phyloP scores from a whole-genome alignment of 2,797 vertebrate species.

The Lycodopsis pacificus region DNA sequence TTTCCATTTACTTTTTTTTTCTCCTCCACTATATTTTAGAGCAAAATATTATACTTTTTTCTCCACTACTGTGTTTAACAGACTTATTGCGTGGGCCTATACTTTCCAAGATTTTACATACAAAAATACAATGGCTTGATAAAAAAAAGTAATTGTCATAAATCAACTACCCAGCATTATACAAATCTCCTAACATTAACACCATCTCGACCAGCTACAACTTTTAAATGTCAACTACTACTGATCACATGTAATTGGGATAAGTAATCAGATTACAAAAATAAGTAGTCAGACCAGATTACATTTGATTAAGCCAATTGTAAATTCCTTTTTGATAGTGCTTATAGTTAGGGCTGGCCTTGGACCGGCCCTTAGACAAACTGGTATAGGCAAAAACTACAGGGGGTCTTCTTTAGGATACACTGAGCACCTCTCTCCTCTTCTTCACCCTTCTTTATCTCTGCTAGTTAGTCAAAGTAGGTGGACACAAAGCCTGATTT shows the following conservation, averaged over 20 bases:
- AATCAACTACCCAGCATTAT: no score
- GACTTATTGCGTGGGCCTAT: neutral
- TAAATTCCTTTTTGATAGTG: neutral
- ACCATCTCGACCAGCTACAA: neutral
- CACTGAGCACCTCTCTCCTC: no score
- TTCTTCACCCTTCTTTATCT: no score
- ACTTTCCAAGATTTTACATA: neutral
- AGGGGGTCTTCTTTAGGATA: no score
- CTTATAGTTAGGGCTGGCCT: no score
- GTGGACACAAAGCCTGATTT: no score
- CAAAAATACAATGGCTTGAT: neutral
- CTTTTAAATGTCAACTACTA: neutral
- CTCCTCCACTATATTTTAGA: neutral
- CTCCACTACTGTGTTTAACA: neutral
- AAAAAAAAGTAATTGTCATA: neutral
- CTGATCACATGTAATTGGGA: neutral
- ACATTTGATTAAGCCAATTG: neutral
- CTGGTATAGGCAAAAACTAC: no score
- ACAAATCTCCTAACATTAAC: neutral
- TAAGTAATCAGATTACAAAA: neutral
- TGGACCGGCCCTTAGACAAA: no score
- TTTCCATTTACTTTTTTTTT: neutral
- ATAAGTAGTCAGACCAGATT: neutral
- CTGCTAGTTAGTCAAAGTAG: no score
- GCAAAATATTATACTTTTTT: neutral